Conservation (phyloP, 2,113 vertebrate species). For the Cervus canadensis region DNA sequence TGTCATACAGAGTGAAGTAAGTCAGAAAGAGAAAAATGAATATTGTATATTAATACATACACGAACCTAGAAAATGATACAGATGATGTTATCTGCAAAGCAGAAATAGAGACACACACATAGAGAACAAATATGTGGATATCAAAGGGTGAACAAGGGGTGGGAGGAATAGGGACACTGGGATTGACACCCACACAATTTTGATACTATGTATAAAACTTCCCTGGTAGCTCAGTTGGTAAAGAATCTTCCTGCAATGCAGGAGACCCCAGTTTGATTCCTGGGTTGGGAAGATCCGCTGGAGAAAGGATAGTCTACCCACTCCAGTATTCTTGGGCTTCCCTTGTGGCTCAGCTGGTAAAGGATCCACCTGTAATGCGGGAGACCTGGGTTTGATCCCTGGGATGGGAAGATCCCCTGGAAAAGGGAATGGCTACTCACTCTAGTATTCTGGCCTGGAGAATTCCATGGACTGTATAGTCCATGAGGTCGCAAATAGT, state of each 20-base stretch:
- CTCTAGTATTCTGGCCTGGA: not conserved
- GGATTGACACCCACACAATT: not conserved
- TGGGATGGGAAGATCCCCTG: not conserved
- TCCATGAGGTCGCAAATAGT: not conserved
- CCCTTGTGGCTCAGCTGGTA: not conserved
- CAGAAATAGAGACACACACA: not conserved
- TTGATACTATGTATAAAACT: not conserved
- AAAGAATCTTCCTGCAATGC: not conserved
- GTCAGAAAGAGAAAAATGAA: not conserved
- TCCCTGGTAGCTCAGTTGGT: not conserved
- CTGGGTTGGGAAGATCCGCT: not conserved
- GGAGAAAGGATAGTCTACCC: not conserved
- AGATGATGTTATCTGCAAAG: not conserved
- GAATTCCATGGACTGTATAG: not conserved
- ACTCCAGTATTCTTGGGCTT: not conserved
- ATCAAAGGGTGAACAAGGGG: not conserved
- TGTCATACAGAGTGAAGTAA: not conserved
- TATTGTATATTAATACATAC: not conserved
- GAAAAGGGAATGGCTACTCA: not conserved
- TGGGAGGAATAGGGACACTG: not conserved
- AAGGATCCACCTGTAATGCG: fast-evolving
- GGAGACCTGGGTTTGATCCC: not conserved
- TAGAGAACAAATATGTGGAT: not conserved
- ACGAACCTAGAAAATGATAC: not conserved
- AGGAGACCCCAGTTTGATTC: not conserved